Percentiles rank a stretch among this genome's conserved stretches.
phyloP scores from a whole-genome alignment of 2,113 vertebrate species.

The Sminthopsis crassicaudata region DNA sequence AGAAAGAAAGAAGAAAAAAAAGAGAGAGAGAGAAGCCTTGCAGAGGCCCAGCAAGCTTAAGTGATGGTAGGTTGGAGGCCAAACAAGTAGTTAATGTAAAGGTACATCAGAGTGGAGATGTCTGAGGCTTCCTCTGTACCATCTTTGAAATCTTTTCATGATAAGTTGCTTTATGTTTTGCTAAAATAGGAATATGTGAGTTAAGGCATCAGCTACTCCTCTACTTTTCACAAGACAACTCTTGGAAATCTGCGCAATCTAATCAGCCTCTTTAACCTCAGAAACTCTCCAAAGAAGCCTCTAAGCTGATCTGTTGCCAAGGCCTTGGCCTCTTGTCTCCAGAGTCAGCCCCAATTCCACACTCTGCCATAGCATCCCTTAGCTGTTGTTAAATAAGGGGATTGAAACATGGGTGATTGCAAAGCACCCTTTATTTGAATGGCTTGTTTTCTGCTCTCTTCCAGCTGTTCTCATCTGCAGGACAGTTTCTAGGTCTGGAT shows the following conservation, averaged over 20 bases:
- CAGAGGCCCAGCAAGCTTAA: not conserved
- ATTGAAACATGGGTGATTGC: not conserved
- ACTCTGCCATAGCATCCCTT: not conserved
- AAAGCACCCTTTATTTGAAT: not conserved
- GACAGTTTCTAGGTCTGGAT: slow-evolving; percentile 86
- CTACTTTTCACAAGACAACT: not conserved
- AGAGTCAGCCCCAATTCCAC: not conserved
- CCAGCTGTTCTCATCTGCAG: slow-evolving; percentile 88
- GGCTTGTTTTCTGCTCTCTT: slow-evolving; percentile 75
- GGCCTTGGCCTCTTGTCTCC: not conserved
- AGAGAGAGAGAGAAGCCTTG: not conserved
- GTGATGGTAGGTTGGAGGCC: not conserved
- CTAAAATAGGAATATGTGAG: not conserved
- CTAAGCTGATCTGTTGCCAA: too few species aligned
- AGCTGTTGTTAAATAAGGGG: not conserved
- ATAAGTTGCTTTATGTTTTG: not conserved
- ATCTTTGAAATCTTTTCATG: not conserved
- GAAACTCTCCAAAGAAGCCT: not conserved
- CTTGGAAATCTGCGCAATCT: not conserved
- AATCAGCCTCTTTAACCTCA: not conserved
- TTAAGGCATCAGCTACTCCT: not conserved
- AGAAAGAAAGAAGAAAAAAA: too few species aligned
- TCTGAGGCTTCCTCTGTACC: not conserved
- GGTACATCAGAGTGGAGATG: not conserved
- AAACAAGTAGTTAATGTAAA: not conserved